These are phyloP conservation scores for Potamarius usumacintae DNA, from an alignment of 2,113 vertebrate genomes.

Conservation along the genomic window DNA sequence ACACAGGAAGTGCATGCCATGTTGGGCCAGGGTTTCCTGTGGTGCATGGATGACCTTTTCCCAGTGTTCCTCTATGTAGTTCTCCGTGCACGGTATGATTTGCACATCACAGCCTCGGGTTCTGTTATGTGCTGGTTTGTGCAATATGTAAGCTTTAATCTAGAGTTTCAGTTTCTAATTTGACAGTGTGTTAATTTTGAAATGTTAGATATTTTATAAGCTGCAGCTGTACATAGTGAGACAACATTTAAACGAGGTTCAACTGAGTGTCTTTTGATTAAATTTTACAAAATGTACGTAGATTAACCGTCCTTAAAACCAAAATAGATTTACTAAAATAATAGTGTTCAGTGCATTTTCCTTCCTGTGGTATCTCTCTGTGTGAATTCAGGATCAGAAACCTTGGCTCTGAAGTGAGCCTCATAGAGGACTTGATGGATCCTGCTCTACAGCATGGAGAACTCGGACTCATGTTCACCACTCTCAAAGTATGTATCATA, in stretches of 20 bases:
- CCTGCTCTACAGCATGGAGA: conserved; percentile 91
- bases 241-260: neutral
- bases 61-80: conserved; percentile 97
- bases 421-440: conserved; percentile 97
- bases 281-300: neutral
- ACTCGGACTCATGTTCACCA: conserved; percentile 96
- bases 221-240: neutral
- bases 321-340: neutral
- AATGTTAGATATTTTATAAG: neutral
- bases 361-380: neutral
- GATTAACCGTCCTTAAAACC: neutral
- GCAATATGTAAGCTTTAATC: neutral
- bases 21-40: conserved; percentile 84
- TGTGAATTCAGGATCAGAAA: conserved; percentile 83
- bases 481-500: conserved; percentile 80
- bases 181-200: neutral
- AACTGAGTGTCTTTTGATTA: neutral
- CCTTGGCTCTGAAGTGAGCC: conserved; percentile 89
- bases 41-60: conserved; percentile 98
- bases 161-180: neutral
- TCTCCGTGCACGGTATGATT: conserved; percentile 84
- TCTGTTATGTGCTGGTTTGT: neutral
- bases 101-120: neutral
- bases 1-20: conserved; percentile 86
- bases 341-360: neutral